Evolutionary conservation across 2,113 vertebrate species (phyloP), one percentile per base, ranked within the genome.

Genomic region (Paedocypris sp.): DNA sequence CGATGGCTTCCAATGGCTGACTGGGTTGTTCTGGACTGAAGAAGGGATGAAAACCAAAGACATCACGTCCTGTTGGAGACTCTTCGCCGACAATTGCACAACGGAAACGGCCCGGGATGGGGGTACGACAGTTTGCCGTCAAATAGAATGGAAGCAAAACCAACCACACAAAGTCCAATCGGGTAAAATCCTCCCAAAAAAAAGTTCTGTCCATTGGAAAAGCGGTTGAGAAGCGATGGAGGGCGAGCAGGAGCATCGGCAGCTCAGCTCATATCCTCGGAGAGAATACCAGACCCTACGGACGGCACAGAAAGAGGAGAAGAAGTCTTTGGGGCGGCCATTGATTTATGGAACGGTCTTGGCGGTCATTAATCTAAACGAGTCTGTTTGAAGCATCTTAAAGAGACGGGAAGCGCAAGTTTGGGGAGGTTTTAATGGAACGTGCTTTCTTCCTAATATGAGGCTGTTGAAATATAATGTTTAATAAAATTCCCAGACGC

Each of bases 251-350:
- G 57, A 47, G 23, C 66, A 68, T 61, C 58, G 57, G 57, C 46
- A 66, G 49, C 58, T 62, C 50, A 38, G n/a, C 66, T 62, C 69
- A 49, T 60, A 46, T 68, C 54, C 58, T 53, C 66, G n/a, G n/a
- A n/a, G n/a, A 52, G 19, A 58, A 60, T 18, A 62, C 62, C 41
- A 16, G 36, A 51, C 35, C 54, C 50, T 35, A 70, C 51, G 18
- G 51, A 33, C 31, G 53, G 43, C 63, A 66, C 63, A 57, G 59
- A 58, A 13, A 4, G 22, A 20, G n/a, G n/a, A 41, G 42, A 49
- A 13, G n/a, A 35, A 12, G 29, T 51, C 26, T 62, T 52, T 62
- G 48, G 29, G 49, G 39, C 39, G 26, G 23, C 15, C 41, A 28
- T 19, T 41, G 23, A 39, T 39, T 41, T 39, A 9, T 15, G 28